Evolutionary conservation across 92 coral and sea anemone species (phyloP), one percentile per base, ranked within the genome.

Genomic region (Diadumene lineata): DNA sequence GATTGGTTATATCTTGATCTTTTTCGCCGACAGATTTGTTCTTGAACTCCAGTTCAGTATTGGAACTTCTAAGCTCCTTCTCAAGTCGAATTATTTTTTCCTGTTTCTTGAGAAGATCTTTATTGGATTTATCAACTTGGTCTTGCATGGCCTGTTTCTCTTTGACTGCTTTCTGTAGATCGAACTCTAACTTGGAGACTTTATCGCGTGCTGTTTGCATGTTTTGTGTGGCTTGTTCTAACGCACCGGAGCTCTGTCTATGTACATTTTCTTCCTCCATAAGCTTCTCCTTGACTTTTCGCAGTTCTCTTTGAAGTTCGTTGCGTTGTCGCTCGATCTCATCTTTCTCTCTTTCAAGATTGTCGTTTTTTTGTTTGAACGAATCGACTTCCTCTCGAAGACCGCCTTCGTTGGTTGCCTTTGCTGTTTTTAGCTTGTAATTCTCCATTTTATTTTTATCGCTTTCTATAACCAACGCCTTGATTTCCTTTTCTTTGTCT

Each of bases 71-170:
- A 33, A 89, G 71, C 31, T 96, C 97, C 73, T 89, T 96, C 79
- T 96, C 96, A 16, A 89, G 76, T 31, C 83, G 80, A 33, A 85
- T 84, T 44, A 96, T 92, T 44, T 76, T 82, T 62, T 96, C 99
- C 76, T 96, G 91, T 60, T 93, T 93, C 79, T 78, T 84, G 51
- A 84, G 77, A 30, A 89, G 85, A 34, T 96, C 97, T 34, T 68
- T 82, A 77, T 92, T 96, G 46, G 96, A 83, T 79, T 96, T 89
- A 21, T 96, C 96, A 50, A 96, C 79, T 68, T 96, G 97, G 29
- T 84, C 81, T 50, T 85, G 92, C 34, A 78, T 70, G 43, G 65
- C 69, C 72, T 90, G 92, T 33, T 68, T 85, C 60, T 85, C 90
- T 51, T 87, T 90, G 25, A 70, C 55, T 0, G 93, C 85, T 63